Percentiles rank a stretch among this genome's conserved stretches.
Evolutionary conservation across 2,113 vertebrate genomes (phyloP).

Genomic region (Mormoops blainvillei): DNA sequence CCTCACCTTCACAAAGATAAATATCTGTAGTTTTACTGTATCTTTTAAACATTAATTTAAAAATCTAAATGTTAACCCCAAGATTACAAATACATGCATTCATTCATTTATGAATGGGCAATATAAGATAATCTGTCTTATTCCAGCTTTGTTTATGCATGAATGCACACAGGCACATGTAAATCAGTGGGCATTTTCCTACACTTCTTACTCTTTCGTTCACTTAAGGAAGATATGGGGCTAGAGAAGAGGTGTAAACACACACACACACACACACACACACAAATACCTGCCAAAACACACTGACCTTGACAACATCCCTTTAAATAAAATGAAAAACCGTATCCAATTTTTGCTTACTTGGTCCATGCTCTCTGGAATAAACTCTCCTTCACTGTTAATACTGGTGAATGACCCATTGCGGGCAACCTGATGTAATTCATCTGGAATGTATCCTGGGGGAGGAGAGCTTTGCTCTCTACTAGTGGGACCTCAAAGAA

Average conservation of each 20-base stretch:
- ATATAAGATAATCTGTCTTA: background rate
- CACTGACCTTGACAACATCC: background rate
- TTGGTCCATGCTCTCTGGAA: slow-evolving; percentile 99
- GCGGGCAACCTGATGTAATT: slow-evolving; percentile 93
- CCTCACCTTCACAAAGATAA: slow-evolving; percentile 25
- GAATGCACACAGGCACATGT: background rate
- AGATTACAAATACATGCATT: slow-evolving; percentile 18
- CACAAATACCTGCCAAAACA: background rate
- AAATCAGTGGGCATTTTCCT: background rate
- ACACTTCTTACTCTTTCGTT: background rate
- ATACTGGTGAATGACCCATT: slow-evolving; percentile 99
- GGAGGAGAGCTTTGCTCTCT: slow-evolving; percentile 96
- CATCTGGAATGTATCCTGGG: slow-evolving; percentile 98
- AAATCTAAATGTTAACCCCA: background rate
- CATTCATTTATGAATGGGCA: background rate
- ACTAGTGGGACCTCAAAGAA: slow-evolving; percentile 85
- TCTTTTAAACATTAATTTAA: slow-evolving; percentile 1
- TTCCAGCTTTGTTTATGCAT: background rate
- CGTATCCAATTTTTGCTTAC: slow-evolving; percentile 72
- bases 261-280: background rate
- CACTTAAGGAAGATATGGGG: background rate
- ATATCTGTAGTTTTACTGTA: background rate
- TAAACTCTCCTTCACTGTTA: slow-evolving; percentile 99
- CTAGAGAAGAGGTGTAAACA: background rate
- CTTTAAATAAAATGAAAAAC: slow-evolving; percentile 24